These are phyloP conservation scores for Aurelia coerulea DNA, from an alignment of 30 jellyfish, hydroid and myxozoan species.

Conservation along the genomic window DNA sequence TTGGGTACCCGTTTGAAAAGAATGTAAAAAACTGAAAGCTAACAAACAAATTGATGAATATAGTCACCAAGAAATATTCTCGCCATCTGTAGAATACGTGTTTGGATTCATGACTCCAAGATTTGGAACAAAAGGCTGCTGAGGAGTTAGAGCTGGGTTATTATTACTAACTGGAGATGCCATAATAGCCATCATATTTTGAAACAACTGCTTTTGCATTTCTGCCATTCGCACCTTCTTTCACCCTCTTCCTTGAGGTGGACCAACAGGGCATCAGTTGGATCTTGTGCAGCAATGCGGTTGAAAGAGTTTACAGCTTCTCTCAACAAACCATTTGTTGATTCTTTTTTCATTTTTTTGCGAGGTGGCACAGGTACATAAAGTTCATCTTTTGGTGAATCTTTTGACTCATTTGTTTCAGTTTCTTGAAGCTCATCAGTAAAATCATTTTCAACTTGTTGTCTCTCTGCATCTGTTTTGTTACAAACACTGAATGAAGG, in stretches of 20 bases:
- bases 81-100: too few relatives aligned
- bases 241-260: constrained; percentile 27
- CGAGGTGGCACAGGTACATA: neutral
- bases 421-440: neutral
- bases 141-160: too few relatives aligned
- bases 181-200: neutral
- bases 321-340: neutral
- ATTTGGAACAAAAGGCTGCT: too few relatives aligned
- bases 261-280: neutral
- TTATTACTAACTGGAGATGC: too few relatives aligned
- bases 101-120: too few relatives aligned
- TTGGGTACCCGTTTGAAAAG: too few relatives aligned
- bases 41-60: too few relatives aligned
- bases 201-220: constrained; percentile 13
- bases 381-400: neutral
- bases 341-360: neutral
- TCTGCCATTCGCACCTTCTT: neutral
- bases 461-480: neutral
- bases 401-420: neutral
- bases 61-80: too few relatives aligned
- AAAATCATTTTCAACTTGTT: neutral
- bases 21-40: too few relatives aligned
- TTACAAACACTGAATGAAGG: constrained; percentile 8
- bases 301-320: constrained; percentile 29
- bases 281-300: constrained; percentile 1